A percentile compares a stretch with the other conserved stretches of the same genome.
Conservation (phyloP, 2,113 vertebrate genomes). For the Scomber scombrus region DNA sequence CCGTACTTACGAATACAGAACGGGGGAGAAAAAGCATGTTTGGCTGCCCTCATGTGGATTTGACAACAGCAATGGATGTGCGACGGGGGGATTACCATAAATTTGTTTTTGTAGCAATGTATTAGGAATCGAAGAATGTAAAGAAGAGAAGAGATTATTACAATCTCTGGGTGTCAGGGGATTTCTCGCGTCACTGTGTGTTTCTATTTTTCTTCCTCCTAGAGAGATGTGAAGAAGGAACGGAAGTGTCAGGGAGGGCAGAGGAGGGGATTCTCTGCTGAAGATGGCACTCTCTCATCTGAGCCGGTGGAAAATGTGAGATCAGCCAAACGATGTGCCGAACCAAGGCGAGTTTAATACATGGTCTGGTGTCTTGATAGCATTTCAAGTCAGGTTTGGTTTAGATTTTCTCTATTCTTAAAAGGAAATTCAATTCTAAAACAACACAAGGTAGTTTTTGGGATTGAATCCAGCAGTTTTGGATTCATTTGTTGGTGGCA, state of each 20-base stretch:
- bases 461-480: too few species aligned
- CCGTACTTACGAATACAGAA: conserved; percentile 43
- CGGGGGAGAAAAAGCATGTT: conserved; percentile 61
- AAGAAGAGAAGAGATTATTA: conserved; percentile 77
- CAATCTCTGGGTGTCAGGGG: conserved; percentile 73
- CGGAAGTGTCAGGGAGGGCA: conserved; percentile 51
- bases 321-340: conserved; percentile 13
- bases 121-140: conserved; percentile 73
- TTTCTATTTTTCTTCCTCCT: conserved; percentile 62
- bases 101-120: conserved; percentile 74
- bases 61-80: conserved; percentile 70
- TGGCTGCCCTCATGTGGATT: conserved; percentile 76
- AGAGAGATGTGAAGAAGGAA: conserved; percentile 55
- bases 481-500: too few species aligned
- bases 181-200: conserved; percentile 70
- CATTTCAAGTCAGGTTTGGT: neutral
- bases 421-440: neutral
- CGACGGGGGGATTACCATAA: conserved; percentile 76
- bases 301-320: conserved; percentile 28
- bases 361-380: conserved; percentile 5
- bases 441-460: neutral
- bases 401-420: neutral
- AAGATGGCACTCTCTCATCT: conserved; percentile 37
- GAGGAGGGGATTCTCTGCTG: conserved; percentile 46
- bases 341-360: conserved; percentile 7